A percentile compares a stretch with the other conserved stretches of the same genome.
Evolutionary conservation across 2,113 vertebrate genomes (phyloP).

Genomic region (Myxocyprinus asiaticus): DNA sequence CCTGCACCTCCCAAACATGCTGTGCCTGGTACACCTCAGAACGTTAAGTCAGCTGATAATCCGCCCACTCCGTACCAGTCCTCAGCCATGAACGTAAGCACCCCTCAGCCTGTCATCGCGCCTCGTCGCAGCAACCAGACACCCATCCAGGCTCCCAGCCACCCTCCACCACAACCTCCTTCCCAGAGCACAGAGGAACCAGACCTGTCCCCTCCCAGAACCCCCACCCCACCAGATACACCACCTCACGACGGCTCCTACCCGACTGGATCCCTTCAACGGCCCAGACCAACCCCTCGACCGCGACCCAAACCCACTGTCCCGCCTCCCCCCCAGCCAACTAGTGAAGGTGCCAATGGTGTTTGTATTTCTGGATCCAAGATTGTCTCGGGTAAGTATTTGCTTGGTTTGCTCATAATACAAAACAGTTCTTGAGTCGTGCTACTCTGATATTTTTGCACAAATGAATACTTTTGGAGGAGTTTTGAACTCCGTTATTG

Average conservation of each 20-base stretch:
- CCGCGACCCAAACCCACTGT: slow-evolving; percentile 84
- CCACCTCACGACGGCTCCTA: slow-evolving; percentile 59
- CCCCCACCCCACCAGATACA: slow-evolving; percentile 85
- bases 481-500: no score
- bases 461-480: no score
- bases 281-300: slow-evolving; percentile 80
- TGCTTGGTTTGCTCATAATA: neutral
- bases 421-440: no score
- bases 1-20: slow-evolving; percentile 89
- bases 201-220: slow-evolving; percentile 81
- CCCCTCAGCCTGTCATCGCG: slow-evolving; percentile 67
- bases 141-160: slow-evolving; percentile 85
- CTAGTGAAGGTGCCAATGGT: slow-evolving; percentile 49
- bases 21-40: slow-evolving; percentile 67
- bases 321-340: slow-evolving; percentile 88
- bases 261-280: slow-evolving; percentile 77
- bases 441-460: no score
- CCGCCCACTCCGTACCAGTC: slow-evolving; percentile 51
- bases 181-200: slow-evolving; percentile 64
- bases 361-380: slow-evolving; percentile 78
- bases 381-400: slow-evolving; percentile 87
- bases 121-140: slow-evolving; percentile 81
- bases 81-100: slow-evolving; percentile 19
- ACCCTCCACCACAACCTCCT: slow-evolving; percentile 84
- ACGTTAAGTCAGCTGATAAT: slow-evolving; percentile 64